Conservation (phyloP, 2,888 invertebrate genomes). For the Chalcis sispes region DNA sequence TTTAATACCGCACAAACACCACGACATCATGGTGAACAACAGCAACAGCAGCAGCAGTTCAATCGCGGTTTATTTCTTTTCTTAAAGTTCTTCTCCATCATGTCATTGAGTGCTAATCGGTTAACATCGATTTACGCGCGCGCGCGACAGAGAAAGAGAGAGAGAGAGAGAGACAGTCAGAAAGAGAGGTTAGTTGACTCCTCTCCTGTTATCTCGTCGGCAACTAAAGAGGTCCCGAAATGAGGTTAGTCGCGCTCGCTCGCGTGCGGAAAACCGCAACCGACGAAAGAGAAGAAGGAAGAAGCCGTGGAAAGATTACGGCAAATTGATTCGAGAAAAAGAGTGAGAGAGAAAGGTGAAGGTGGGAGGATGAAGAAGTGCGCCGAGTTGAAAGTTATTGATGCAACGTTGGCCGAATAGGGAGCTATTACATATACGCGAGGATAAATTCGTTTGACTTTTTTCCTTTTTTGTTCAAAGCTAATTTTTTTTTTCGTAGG, state of each 20-base stretch:
- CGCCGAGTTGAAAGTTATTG: conserved; percentile 21
- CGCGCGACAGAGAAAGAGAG: background rate
- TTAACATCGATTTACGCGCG: conserved; percentile 41
- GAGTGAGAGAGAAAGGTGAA: background rate
- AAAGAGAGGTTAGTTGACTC: background rate
- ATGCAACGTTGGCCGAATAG: background rate
- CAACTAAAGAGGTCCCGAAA: conserved; percentile 41
- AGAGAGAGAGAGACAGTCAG: no score
- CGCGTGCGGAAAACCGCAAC: conserved; percentile 48
- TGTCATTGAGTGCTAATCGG: conserved; percentile 47
- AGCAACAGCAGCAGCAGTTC: no score
- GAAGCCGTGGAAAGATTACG: conserved; percentile 42
- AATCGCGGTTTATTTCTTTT: no score
- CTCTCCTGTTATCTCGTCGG: background rate
- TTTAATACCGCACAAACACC: no score
- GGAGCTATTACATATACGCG: conserved; percentile 8
- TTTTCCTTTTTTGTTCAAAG: background rate
- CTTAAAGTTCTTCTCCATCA: conserved; percentile 11
- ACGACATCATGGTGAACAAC: no score
- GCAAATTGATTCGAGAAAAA: conserved; percentile 48
- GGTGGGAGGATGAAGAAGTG: background rate
- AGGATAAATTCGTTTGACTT: conserved; percentile 28
- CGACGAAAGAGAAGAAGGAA: background rate
- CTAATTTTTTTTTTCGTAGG: no score
- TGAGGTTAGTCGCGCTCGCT: conserved; percentile 45